Base-by-base conservation (phyloP, 2,888 invertebrate species). In the Stratiomys singularior region DNA sequence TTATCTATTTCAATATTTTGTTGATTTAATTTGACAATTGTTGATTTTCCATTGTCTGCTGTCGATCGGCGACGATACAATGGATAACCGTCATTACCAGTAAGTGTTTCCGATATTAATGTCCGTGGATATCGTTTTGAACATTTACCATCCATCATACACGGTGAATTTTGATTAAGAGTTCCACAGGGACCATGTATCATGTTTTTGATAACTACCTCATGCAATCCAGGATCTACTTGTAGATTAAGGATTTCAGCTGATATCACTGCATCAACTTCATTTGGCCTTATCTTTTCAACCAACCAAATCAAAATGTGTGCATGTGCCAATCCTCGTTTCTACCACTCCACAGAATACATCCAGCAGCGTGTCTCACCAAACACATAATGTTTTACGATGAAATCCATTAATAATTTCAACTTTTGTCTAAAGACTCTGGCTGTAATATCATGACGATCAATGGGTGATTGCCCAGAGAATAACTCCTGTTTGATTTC, bases 111-210 rank as follows among this genome's bases (percentile, higher is more conserved):
- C 1, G 80, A 71, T 25, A 74, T 56, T 7, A 83, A 81, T 64
- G 23, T 47, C 66, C 82, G 78, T 78, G 83, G 83, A 80, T 82
- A 84, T 18, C 80, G 79, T 77, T 83, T 83, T 4, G 80, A 78
- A 81, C 77, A 58, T 56, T 58, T 69, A 0, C 83, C 83, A 64
- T 84, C 81, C n/a, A 79, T 78, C 86, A 87, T 87, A 81, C 87
- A 88, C 1, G 85, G 83, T 28, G 85, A 83, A 25, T 81, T 80
- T 5, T 63, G 69, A 80, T 85, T 85, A 1, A 82, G 69, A 15
- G n/a, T 30, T 9, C 84, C 85, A 81, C 85, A 85, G 13, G 85
- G 85, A 3, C 85, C 84, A 81, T 86, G 86, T 52, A 84, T 83
- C 83, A 84, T 81, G 80, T 82, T 80, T 76, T 60, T 76, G 46